phyloP scores from a whole-genome alignment of 2,113 vertebrate genomes.

The Girardinichthys multiradiatus region DNA sequence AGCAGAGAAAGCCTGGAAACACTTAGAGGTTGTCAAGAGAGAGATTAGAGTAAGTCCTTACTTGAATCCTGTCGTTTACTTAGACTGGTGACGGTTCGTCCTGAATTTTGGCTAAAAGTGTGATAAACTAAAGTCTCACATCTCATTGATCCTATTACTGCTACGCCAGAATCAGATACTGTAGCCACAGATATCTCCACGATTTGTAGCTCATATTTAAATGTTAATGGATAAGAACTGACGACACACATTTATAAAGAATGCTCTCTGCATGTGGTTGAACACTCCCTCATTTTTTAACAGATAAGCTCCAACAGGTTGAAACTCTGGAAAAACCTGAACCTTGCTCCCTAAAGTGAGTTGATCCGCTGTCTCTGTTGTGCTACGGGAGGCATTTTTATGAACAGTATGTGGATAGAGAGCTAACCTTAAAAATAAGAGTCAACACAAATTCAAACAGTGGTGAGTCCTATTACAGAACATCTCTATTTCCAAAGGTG shows the following conservation, averaged over 20 bases:
- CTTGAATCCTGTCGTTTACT: conserved; percentile 38
- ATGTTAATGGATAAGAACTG: background rate
- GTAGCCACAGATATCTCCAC: background rate
- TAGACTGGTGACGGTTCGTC: conserved; percentile 36
- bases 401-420: background rate
- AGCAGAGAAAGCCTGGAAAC: background rate
- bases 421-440: background rate
- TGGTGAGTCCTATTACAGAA: background rate
- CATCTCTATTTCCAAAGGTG: background rate
- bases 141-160: conserved; percentile 12
- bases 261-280: background rate
- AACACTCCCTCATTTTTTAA: background rate
- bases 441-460: background rate
- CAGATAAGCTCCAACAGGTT: background rate
- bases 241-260: background rate
- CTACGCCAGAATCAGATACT: conserved; percentile 1
- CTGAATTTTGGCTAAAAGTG: conserved; percentile 14
- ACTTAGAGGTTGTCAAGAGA: conserved; percentile 42
- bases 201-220: background rate
- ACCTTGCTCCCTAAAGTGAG: background rate
- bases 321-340: background rate
- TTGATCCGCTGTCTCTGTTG: background rate
- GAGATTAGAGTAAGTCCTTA: conserved; percentile 43
- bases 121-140: conserved; percentile 29
- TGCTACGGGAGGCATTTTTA: too few species aligned